phyloP scores from a whole-genome alignment of 1,140 invertebrate species.

The Calliphora vicina region DNA sequence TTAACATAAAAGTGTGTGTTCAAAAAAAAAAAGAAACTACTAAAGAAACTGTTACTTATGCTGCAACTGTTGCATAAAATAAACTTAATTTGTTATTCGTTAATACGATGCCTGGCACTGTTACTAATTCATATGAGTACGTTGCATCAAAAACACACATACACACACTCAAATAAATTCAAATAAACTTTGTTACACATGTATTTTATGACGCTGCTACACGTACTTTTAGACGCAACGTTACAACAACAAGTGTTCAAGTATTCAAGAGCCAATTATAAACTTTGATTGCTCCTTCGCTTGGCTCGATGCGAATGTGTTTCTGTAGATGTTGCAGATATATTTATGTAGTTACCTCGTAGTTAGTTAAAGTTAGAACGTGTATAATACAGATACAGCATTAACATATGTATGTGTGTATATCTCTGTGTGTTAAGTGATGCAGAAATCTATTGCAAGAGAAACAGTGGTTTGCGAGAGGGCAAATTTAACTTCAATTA shows the following conservation, averaged over 20 bases:
- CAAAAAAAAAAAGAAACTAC: too few species aligned
- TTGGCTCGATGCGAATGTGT: not conserved
- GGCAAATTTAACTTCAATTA: too few species aligned
- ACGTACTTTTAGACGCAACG: not conserved
- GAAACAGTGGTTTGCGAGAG: not conserved
- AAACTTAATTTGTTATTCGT: constrained; percentile 26
- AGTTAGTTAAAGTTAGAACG: not conserved
- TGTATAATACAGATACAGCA: not conserved
- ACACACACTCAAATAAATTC: too few species aligned
- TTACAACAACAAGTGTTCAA: constrained; percentile 18
- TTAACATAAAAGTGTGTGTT: not conserved
- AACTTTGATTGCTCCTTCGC: constrained; percentile 32
- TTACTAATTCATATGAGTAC: not conserved
- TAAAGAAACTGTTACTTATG: constrained; percentile 14
- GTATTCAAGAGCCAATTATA: constrained; percentile 31
- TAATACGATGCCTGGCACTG: not conserved
- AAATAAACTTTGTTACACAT: too few species aligned
- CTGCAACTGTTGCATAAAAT: constrained; percentile 30
- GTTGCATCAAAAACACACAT: not conserved
- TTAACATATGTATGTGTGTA: not conserved
- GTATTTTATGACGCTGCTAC: not conserved
- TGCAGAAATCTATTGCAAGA: not conserved
- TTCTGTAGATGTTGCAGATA: not conserved
- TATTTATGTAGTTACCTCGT: not conserved
- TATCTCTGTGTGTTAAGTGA: not conserved